A percentile compares a stretch with the other conserved stretches of the same genome.
Conservation (phyloP, 2,113 vertebrate genomes). For the cattle (Bos taurus) region DNA sequence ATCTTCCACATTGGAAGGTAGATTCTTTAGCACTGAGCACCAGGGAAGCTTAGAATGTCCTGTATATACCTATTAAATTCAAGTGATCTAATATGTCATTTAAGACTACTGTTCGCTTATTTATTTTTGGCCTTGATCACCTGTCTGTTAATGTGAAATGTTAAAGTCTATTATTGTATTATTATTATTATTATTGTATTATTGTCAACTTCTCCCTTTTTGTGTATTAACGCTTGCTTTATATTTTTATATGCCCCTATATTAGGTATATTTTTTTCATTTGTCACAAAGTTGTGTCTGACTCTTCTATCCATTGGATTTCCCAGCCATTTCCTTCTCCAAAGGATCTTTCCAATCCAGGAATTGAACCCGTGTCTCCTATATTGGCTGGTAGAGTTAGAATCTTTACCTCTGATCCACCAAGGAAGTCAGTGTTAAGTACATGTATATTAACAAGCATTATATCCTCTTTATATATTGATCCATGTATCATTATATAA, state of each 20-base stretch:
- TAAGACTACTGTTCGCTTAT: background rate
- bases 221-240: background rate
- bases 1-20: rapidly evolving
- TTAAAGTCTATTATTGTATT: background rate
- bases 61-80: background rate
- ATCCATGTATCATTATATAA: background rate
- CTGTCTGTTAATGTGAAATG: background rate
- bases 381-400: background rate
- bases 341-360: background rate
- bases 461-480: background rate
- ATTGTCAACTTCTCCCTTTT: background rate
- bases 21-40: background rate
- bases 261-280: background rate
- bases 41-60: background rate
- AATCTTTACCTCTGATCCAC: background rate
- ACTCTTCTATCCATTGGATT: background rate
- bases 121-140: background rate
- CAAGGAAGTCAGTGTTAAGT: background rate
- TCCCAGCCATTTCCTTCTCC: background rate
- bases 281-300: background rate
- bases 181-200: background rate
- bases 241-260: background rate
- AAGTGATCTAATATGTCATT: background rate
- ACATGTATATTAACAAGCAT: background rate
- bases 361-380: background rate